These are phyloP conservation scores for Malthinus seriepunctatus DNA, from an alignment of 2,888 invertebrate species.

Conservation along the genomic window DNA sequence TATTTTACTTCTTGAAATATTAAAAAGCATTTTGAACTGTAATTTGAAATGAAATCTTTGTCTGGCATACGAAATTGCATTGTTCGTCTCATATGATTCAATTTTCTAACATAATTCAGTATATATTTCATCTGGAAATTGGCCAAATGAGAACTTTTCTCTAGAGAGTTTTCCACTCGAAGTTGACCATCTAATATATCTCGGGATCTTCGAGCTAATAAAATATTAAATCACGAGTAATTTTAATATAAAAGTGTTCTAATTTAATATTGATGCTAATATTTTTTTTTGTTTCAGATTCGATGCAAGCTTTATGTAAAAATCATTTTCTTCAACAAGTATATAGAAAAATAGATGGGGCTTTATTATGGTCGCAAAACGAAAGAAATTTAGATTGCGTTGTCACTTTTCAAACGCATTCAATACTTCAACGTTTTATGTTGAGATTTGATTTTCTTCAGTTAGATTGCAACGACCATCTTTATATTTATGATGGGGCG, in stretches of 20 bases:
- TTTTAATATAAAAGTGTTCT: background rate
- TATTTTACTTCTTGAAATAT: too few species aligned
- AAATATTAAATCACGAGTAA: background rate
- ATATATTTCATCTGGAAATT: slow-evolving; percentile 10
- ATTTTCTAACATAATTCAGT: slow-evolving; percentile 22
- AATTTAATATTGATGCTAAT: background rate
- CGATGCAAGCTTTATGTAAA: slow-evolving; percentile 88
- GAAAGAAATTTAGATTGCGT: slow-evolving; percentile 90
- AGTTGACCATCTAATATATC: slow-evolving; percentile 18
- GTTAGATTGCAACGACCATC: slow-evolving; percentile 92
- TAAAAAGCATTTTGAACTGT: too few species aligned
- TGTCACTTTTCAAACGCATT: slow-evolving; percentile 93
- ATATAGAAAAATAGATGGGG: slow-evolving; percentile 90
- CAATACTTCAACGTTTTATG: slow-evolving; percentile 92
- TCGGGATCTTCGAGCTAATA: background rate
- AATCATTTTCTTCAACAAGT: slow-evolving; percentile 86
- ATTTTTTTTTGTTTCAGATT: slow-evolving; percentile 65
- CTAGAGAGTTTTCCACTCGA: slow-evolving; percentile 6
- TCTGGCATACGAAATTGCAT: too few species aligned
- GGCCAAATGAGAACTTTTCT: slow-evolving; percentile 15
- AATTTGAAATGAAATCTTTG: too few species aligned
- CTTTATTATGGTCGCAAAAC: slow-evolving; percentile 86
- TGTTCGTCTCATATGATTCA: slow-evolving; percentile 7
- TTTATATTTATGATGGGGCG: slow-evolving; percentile 90
- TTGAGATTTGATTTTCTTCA: slow-evolving; percentile 89